Percentiles rank a stretch among this genome's conserved stretches.
Evolutionary conservation across 1,140 invertebrate genomes (phyloP).

Genomic region (Laupala kohalensis): DNA sequence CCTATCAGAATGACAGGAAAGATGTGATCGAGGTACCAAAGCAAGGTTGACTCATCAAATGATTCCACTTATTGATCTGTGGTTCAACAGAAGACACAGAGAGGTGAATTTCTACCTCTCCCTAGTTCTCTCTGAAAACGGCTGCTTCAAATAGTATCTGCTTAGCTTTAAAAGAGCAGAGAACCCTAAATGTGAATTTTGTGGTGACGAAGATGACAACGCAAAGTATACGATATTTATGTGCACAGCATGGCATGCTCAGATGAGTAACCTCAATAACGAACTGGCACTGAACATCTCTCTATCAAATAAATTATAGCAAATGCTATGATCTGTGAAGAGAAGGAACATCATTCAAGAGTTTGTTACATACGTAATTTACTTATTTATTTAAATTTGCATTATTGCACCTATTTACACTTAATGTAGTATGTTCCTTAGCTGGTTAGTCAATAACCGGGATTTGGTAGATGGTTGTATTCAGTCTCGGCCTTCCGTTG

Average conservation of each 20-base stretch:
- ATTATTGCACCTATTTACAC: too few relatives aligned
- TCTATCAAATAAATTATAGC: background rate
- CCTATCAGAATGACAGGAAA: background rate
- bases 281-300: background rate
- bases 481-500: too few relatives aligned
- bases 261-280: background rate
- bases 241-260: background rate
- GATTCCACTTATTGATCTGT: too few relatives aligned
- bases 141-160: background rate
- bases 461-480: too few relatives aligned
- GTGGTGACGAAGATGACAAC: background rate
- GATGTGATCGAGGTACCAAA: background rate
- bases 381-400: too few relatives aligned
- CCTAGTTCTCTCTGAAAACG: background rate
- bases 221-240: background rate
- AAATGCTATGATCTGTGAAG: background rate
- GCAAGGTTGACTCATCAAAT: background rate
- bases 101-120: background rate
- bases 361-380: background rate
- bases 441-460: too few relatives aligned
- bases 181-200: background rate
- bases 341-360: background rate
- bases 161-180: background rate
- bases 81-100: background rate
- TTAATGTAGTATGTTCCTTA: too few relatives aligned